phyloP scores from a whole-genome alignment of 2,113 vertebrate species.

The Lepisosteus oculatus region DNA sequence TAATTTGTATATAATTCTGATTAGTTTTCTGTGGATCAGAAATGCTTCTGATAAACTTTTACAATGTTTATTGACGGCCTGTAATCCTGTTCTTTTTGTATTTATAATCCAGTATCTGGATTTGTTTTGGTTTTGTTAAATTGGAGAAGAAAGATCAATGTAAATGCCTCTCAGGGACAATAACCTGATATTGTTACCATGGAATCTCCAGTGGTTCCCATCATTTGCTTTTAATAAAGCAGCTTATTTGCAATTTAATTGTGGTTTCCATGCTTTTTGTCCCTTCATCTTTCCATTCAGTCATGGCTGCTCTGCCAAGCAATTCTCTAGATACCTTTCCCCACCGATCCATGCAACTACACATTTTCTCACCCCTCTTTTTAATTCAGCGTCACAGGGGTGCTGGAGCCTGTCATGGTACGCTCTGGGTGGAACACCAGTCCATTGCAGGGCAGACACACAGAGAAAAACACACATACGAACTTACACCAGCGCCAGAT shows the following conservation, averaged over 20 bases:
- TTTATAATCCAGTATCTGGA: constrained; percentile 92
- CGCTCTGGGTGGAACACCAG: too few relatives aligned
- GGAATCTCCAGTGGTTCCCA: constrained; percentile 62
- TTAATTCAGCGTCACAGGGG: too few relatives aligned
- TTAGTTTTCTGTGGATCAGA: constrained; percentile 76
- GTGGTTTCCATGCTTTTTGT: too few relatives aligned
- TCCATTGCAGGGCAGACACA: too few relatives aligned
- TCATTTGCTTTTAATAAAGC: constrained; percentile 80
- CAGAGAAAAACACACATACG: too few relatives aligned
- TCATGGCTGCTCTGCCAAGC: too few relatives aligned
- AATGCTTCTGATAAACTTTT: constrained; percentile 59
- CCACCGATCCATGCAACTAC: too few relatives aligned
- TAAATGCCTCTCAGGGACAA: constrained; percentile 85
- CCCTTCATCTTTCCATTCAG: too few relatives aligned
- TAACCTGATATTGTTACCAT: constrained; percentile 70
- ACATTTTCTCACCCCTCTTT: too few relatives aligned
- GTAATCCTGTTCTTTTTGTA: constrained; percentile 60
- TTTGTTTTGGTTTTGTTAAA: constrained; percentile 37
- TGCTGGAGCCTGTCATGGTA: too few relatives aligned
- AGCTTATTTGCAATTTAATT: constrained; percentile 60
- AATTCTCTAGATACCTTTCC: too few relatives aligned
- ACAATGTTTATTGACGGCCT: constrained; percentile 50
- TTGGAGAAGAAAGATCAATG: constrained; percentile 51
- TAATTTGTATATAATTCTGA: constrained; percentile 39
- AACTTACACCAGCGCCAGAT: too few relatives aligned